Base-by-base conservation (phyloP, 1,140 invertebrate species). In the Capitella teleta region DNA sequence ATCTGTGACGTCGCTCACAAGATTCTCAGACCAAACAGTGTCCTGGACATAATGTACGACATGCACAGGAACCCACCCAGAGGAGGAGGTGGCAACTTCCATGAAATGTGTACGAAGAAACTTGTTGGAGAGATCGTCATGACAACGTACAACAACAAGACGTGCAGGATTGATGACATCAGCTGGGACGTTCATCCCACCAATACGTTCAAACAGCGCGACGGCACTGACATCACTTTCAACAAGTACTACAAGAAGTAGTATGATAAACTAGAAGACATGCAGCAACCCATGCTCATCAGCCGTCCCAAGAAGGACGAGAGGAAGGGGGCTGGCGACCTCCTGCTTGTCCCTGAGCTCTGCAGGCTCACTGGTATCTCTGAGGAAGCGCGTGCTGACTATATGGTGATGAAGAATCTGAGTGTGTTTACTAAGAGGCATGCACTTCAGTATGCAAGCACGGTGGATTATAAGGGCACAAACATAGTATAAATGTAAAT, bases 61-160 rank as follows among this genome's bases (percentile, higher is more conserved):
- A 51, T 67, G 23, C 62, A 60, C 36, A 30, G 44, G 25, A 12
- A 36, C 21, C n/a, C n/a, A n/a, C n/a, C n/a, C n/a, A n/a, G n/a
- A n/a, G n/a, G n/a, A n/a, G 44, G n/a, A 3, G 14, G 64, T 2
- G 32, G 55, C 5, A 67, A 77, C 30, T 79, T 78, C 54, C 74
- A 76, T 53, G 70, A 72, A 3, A 60, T 63, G 0, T 81, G 80
- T 49, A 62, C 68, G 5, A 77, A 79, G 25, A 72, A 76, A 38
- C 64, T 88, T 0, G 66, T 85, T 32, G 85, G 84, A 59, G 60
- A 66, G 57, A 73, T 84, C 51, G 86, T 95, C 0, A 64, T 95
- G 19, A 94, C 91, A 0, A 79, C 82, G 43, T 96, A 96, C 60
- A 96, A 96, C 59, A 92, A 93, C 59, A 84, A 80, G 61, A 86